phyloP scores from a whole-genome alignment of 1,140 invertebrate species.

The Leptinotarsa texana region DNA sequence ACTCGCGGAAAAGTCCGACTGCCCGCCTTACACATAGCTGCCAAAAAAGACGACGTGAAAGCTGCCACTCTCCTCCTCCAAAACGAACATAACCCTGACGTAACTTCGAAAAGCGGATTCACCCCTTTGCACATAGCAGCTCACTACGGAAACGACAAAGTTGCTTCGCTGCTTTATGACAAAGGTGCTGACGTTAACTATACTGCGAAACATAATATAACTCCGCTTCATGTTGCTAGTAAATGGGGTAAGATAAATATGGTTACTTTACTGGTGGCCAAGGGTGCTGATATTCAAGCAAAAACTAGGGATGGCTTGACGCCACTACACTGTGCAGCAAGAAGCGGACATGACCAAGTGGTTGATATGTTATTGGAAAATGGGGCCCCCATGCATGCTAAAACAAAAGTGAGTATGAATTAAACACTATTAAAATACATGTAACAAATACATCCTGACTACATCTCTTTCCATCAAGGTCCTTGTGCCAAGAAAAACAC shows the following conservation, averaged over 20 bases:
- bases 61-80: constrained; percentile 88
- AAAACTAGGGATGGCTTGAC: constrained; percentile 95
- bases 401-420: constrained; percentile 82
- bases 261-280: constrained; percentile 76
- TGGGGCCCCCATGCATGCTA: constrained; percentile 91
- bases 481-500: background rate
- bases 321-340: constrained; percentile 87
- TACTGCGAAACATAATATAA: constrained; percentile 93
- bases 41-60: constrained; percentile 98
- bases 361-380: constrained; percentile 90
- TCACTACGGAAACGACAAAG: constrained; percentile 97
- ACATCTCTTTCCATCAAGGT: background rate
- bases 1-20: constrained; percentile 88
- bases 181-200: constrained; percentile 92
- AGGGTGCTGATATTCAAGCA: constrained; percentile 90
- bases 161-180: constrained; percentile 87
- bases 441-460: no score
- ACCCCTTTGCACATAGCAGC: constrained; percentile 97
- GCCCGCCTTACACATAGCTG: constrained; percentile 95
- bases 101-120: constrained; percentile 96
- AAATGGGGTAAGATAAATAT: constrained; percentile 97
- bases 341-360: constrained; percentile 95
- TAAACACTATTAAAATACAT: background rate
- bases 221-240: constrained; percentile 90
- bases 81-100: constrained; percentile 94